Base-by-base conservation (phyloP, 2,113 vertebrate species). In the Halcyon malimbica region DNA sequence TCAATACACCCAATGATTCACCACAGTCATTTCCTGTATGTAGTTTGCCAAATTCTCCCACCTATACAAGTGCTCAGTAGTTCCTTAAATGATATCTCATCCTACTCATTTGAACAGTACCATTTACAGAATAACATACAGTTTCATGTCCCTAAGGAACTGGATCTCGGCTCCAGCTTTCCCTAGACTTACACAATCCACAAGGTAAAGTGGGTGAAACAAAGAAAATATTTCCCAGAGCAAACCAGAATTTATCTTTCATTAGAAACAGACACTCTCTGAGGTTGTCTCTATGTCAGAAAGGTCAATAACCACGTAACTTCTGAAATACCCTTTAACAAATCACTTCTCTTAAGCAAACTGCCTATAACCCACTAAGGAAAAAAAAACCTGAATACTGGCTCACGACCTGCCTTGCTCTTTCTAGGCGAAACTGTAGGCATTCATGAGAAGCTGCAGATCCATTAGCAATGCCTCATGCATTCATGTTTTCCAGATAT, bases 21-120 rank as follows among this genome's bases (percentile, higher is more conserved):
- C 51, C 20, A 31, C 59, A 70, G 44, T 4, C 5, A 88, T 77
- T 90, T 94, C 95, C 94, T 90, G 75, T 29, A 24, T 42, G 71
- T 71, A 88, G 39, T 8, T 39, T 59, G 86, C 93, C 90, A 92
- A 42, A 35, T 35, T 93, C 73, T 95, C 93, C 87, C 93, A 71
- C 73, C 70, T 87, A 7, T 51, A 24, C 2, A 3, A 63, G 53
- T 0, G 4, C 12, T 37, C 53, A 76, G 48, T 23, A 73, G 83
- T 6, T 94, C 73, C 71, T 46, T 51, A 51, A 0, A 11, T 3
- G 50, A 6, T n/a, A 54, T 48, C 48, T 90, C 46, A 23, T 16
- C 28, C 76, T 7, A 0, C 56, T 21, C 56, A 33, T 28, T 5
- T 28, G 65, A 92, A 20, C 24, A 3, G 56, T 5, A 2, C 15